These are phyloP conservation scores for Platycheirus rosarum DNA, from an alignment of 2,888 invertebrate genomes.

Conservation along the genomic window DNA sequence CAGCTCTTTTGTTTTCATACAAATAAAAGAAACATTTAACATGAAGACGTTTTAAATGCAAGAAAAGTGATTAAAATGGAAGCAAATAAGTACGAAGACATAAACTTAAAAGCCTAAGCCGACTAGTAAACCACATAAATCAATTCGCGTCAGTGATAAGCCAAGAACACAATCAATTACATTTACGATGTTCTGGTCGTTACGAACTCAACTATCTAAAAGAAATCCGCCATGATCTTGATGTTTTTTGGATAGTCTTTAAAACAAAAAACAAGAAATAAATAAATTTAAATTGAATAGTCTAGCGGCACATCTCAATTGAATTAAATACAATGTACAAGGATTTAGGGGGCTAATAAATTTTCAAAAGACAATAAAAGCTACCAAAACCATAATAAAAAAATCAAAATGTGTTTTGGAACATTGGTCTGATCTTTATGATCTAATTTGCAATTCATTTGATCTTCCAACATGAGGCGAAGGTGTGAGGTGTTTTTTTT, in stretches of 20 bases:
- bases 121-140: slow-evolving; percentile 7
- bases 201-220: slow-evolving; percentile 3
- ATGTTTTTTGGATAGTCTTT: neutral
- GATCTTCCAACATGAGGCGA: neutral
- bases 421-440: slow-evolving; percentile 3
- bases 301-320: neutral
- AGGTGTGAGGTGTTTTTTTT: neutral
- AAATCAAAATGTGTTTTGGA: neutral
- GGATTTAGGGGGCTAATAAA: neutral
- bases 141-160: slow-evolving; percentile 23
- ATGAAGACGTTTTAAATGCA: no score
- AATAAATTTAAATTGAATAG: neutral
- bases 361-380: neutral
- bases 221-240: neutral
- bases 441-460: slow-evolving; percentile 23
- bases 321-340: slow-evolving; percentile 5
- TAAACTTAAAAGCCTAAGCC: slow-evolving; percentile 5
- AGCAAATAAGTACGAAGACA: no score
- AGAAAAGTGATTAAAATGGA: no score
- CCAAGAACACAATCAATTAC: slow-evolving; percentile 13
- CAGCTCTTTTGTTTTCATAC: slow-evolving; percentile 25
- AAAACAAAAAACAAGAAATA: no score
- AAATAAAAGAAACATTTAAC: no score
- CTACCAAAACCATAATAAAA: neutral
- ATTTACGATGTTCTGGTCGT: neutral